Evolutionary conservation across 2,797 vertebrate species (phyloP), one percentile per base, ranked within the genome.

Genomic region (Takifugu rubripes): DNA sequence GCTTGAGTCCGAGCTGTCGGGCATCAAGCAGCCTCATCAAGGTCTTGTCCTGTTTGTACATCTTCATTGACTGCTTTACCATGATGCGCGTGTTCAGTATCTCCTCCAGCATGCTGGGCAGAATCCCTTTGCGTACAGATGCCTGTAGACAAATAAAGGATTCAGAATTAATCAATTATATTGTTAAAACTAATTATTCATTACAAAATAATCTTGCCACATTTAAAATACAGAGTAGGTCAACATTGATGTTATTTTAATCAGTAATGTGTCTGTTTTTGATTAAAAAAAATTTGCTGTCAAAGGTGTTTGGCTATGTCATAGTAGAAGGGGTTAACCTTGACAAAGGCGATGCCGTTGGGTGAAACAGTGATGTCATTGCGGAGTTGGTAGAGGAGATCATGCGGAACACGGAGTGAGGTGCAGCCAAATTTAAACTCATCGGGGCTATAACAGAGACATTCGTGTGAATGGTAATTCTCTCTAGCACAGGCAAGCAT

Each of bases 21-120:
- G 96, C 96, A n/a, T 96, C 79, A 42, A 99, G 94, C 89, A 99
- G 93, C 68, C 87, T 93, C 48, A 76, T 91, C 64, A 98, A 84
- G 49, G 90, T 89, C 79, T 93, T 95, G 91, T 99, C 96, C 46
- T 94, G 91, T 67, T 93, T 93, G 72, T 95, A 91, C 48, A 82
- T 72, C 72, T 98, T 98, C 94, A 99, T 94, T 0, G 93, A 94
- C 66, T 94, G 93, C 79, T 99, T 99, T 72, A 99, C 96, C 97
- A 99, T 99, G 73, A 99, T 88, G 62, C 97, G 89, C 0, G 96
- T 98, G 73, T 91, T 94, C 75, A 99, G 78, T 79, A 99, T 99
- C 79, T 99, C 95, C 87, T 98, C 95, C 25, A 99, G 88, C 96
- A 99, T 99, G 75, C 86, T 91, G 74, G 97, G 96, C 62, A 98